Base-by-base conservation (phyloP, 2,797 vertebrate genomes). In the Poeciliopsis turneri region DNA sequence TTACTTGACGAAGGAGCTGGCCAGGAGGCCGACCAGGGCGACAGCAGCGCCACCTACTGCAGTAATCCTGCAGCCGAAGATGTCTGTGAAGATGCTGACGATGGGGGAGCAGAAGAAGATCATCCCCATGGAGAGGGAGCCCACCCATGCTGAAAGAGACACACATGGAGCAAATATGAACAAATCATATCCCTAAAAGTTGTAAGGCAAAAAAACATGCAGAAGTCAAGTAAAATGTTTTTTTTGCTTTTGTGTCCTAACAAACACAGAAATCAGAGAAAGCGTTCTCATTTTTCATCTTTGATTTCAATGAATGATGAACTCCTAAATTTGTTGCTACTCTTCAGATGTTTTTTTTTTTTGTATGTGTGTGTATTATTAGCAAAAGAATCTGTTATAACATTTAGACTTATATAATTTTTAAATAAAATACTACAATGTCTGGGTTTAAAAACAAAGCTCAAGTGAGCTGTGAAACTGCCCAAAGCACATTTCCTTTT, bases 101-200 rank as follows among this genome's bases (percentile, higher is more conserved):
- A 99, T 96, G 1, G 98, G 98, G 55, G 98, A 99, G 89, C 97
- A 99, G 94, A 99, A 97, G 95, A 99, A 99, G 92, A 99, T 98
- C 97, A 99, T 98, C 4, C 98, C 98, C 97, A 99, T 99, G 64
- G 97, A 97, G 49, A 99, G 95, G 41, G 98, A 99, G 88, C 95
- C 95, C 75, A 99, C 98, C 97, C 96, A 98, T 0, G 98, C 98
- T 99, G 96, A 69, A 90, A 86, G 91, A 89, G 6, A 89, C 33
- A 89, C 10, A 78, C 9, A 61, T 15, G 68, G 18, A 85, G 28
- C 39, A 39, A 36, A 51, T 76, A 43, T 76, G 33, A 68, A 57
- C 33, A 41, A 43, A 46, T 70, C n/a, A 46, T n/a, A 28, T 64
- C 16, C 12, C 5, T 3, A 64, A 64, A 64, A 33, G 15, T 7